Conservation (phyloP, 2,797 vertebrate species). For the Hippopotamyrus pictus region DNA sequence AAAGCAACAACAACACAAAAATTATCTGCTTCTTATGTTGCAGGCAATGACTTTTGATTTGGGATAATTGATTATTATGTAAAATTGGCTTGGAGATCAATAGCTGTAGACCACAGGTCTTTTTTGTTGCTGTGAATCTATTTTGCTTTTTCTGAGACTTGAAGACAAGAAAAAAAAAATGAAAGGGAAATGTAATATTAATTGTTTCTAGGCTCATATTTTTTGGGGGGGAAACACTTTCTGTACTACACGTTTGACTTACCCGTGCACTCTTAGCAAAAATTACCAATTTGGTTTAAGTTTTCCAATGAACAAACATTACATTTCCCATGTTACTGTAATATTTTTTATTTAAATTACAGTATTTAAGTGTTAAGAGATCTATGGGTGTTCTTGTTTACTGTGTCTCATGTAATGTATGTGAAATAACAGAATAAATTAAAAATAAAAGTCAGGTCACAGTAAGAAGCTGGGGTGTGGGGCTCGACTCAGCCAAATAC, state of each 20-base stretch:
- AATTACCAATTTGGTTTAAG: not conserved
- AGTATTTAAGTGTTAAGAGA: not conserved
- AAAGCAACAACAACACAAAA: not conserved
- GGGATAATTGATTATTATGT: not conserved
- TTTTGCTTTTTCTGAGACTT: not conserved
- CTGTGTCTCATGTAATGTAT: not conserved
- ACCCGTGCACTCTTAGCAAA: not conserved
- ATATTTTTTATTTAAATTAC: not conserved
- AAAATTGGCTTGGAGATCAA: not conserved
- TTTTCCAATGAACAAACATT: not conserved
- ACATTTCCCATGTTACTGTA: not conserved
- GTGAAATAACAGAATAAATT: constrained; percentile 15
- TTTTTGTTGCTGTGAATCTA: not conserved
- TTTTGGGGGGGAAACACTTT: not conserved
- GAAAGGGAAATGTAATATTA: not conserved
- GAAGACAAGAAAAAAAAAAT: not conserved
- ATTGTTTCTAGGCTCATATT: not conserved
- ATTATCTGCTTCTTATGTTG: not conserved
- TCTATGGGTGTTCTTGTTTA: not conserved
- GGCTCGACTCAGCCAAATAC: constrained; percentile 43
- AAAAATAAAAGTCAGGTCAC: constrained; percentile 40
- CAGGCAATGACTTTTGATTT: not conserved
- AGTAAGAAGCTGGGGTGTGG: constrained; percentile 32
- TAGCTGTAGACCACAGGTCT: not conserved
- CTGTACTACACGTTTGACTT: not conserved